Evolutionary conservation across 2,113 vertebrate genomes (phyloP).

Genomic region (Aptenodytes patagonicus): DNA sequence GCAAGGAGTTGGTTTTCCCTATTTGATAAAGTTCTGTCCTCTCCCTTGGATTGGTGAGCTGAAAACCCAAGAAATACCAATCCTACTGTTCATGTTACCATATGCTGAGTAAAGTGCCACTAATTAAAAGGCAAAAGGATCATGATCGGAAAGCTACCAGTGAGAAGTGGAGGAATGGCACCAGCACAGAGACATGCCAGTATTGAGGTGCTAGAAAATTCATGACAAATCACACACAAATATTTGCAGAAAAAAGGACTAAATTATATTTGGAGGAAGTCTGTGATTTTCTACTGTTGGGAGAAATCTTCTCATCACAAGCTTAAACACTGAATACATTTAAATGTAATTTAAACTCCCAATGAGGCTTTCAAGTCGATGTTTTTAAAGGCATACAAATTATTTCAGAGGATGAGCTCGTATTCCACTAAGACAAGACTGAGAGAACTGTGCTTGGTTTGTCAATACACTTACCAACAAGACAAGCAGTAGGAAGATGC

Average conservation of each 20-base stretch:
- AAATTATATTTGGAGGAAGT: not conserved
- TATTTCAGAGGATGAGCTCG: not conserved
- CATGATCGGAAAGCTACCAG: not conserved
- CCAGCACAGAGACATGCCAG: not conserved
- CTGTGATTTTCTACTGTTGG: not conserved
- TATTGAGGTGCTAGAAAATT: not conserved
- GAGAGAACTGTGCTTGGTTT: not conserved
- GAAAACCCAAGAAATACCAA: not conserved
- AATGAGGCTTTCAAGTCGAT: not conserved
- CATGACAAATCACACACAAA: not conserved
- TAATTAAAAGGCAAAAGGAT: not conserved
- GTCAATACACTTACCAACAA: not conserved
- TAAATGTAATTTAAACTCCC: not conserved
- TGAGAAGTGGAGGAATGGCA: not conserved
- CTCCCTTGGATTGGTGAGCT: not conserved
- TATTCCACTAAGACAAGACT: not conserved
- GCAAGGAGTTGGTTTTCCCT: not conserved
- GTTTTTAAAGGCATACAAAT: not conserved
- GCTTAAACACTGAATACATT: constrained; percentile 21
- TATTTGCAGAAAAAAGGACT: not conserved
- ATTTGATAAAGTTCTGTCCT: not conserved
- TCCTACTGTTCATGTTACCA: not conserved
- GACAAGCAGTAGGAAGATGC: not conserved
- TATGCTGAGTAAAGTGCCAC: not conserved
- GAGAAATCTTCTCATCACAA: not conserved